Evolutionary conservation across 2,888 invertebrate genomes (phyloP).

Genomic region (Drosophila bunnanda): DNA sequence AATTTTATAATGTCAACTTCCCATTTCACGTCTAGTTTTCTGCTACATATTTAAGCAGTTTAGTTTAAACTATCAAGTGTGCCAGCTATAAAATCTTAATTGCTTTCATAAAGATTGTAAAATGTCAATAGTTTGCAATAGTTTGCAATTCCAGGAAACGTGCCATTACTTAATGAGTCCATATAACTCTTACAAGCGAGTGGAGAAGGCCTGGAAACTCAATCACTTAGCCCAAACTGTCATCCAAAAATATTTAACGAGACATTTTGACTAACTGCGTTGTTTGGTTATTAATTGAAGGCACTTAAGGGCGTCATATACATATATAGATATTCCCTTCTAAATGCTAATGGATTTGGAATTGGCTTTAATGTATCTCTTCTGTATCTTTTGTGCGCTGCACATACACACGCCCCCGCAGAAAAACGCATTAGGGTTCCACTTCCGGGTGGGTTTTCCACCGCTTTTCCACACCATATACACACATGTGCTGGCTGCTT

Average conservation of each 20-base stretch:
- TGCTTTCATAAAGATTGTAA: slow-evolving; percentile 9
- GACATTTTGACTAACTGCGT: slow-evolving; percentile 41
- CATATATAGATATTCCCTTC: slow-evolving; percentile 12
- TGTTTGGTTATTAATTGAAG: slow-evolving; percentile 64
- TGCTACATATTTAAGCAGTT: background rate
- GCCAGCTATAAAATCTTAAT: background rate
- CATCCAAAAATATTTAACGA: slow-evolving; percentile 48
- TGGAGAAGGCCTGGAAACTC: background rate
- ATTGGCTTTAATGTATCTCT: slow-evolving; percentile 59
- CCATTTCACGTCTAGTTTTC: background rate
- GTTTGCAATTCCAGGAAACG: slow-evolving; percentile 5
- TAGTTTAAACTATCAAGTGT: background rate
- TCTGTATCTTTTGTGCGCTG: slow-evolving; percentile 47
- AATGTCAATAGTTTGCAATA: slow-evolving; percentile 2
- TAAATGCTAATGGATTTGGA: slow-evolving; percentile 65
- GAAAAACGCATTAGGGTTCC: slow-evolving; percentile 56
- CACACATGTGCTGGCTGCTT: slow-evolving; percentile 41
- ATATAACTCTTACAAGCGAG: background rate
- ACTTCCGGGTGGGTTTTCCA: slow-evolving; percentile 71
- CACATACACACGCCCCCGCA: slow-evolving; percentile 42
- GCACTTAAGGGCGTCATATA: slow-evolving; percentile 50
- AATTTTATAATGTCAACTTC: background rate
- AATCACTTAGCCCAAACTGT: slow-evolving; percentile 28
- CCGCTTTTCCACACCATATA: slow-evolving; percentile 33
- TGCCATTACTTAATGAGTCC: background rate